phyloP scores from a whole-genome alignment of 1,140 invertebrate genomes.

The Pogonognathellus flavescens region DNA sequence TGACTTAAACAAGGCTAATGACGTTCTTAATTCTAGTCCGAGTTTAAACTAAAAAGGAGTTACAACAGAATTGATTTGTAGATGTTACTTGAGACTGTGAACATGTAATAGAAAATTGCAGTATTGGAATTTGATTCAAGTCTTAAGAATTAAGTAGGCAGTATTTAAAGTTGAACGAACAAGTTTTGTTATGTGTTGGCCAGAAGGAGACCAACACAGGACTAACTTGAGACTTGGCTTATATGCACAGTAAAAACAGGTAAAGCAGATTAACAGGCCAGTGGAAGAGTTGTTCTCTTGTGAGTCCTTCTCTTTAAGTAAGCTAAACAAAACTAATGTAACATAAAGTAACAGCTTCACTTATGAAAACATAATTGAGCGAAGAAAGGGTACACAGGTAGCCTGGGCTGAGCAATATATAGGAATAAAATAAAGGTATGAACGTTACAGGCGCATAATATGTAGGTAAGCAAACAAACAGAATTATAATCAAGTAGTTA shows the following conservation, averaged over 20 bases:
- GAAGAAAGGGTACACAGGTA: neutral
- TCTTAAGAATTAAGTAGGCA: too few species aligned
- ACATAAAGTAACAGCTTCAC: neutral
- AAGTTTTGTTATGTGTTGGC: slow-evolving; percentile 34
- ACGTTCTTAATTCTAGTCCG: neutral
- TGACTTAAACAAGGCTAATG: neutral
- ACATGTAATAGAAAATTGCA: neutral
- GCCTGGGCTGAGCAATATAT: neutral
- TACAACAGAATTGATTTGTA: neutral
- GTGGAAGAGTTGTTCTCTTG: neutral
- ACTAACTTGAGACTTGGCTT: slow-evolving; percentile 17
- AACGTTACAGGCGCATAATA: neutral
- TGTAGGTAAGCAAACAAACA: neutral
- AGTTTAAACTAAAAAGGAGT: neutral
- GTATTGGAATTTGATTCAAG: slow-evolving; percentile 15
- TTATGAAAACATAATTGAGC: slow-evolving; percentile 6
- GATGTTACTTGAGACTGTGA: neutral
- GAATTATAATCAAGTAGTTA: slow-evolving; percentile 23
- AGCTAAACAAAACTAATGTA: neutral
- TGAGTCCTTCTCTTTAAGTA: neutral
- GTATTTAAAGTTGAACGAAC: neutral
- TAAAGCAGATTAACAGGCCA: slow-evolving; percentile 41
- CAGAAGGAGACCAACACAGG: slow-evolving; percentile 24
- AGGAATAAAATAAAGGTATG: neutral
- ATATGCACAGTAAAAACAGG: neutral